phyloP scores from a whole-genome alignment of 2,113 vertebrate species.

The Peromyscus leucopus region DNA sequence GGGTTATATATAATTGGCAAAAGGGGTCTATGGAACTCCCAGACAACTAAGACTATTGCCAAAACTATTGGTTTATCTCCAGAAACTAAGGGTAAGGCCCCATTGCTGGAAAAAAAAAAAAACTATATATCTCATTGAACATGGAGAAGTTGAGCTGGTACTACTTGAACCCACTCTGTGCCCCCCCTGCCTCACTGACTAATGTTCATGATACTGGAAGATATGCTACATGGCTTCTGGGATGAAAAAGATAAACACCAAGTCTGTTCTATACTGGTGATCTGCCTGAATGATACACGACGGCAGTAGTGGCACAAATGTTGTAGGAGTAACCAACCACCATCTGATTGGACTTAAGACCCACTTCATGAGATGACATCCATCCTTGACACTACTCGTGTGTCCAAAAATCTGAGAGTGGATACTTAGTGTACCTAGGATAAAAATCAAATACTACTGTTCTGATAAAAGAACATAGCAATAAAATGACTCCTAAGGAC shows the following conservation, averaged over 20 bases:
- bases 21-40: fast-evolving
- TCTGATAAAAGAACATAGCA: not conserved
- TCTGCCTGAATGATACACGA: not conserved
- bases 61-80: not conserved
- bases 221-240: not conserved
- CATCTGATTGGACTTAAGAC: not conserved
- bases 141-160: not conserved
- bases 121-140: not conserved
- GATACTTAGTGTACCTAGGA: not conserved
- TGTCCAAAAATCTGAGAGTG: not conserved
- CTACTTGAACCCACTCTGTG: not conserved
- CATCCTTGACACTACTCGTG: no score
- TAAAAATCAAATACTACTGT: not conserved
- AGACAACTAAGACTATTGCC: not conserved
- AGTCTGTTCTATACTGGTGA: not conserved
- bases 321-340: not conserved
- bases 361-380: not conserved
- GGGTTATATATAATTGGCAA: no score
- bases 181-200: not conserved
- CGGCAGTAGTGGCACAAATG: no score
- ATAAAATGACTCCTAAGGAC: not conserved
- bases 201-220: not conserved
- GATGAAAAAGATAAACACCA: not conserved
- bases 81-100: not conserved
- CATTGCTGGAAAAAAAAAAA: not conserved